Percentiles rank a stretch among this genome's conserved stretches.
Evolutionary conservation across 2,113 vertebrate genomes (phyloP).

Genomic region (Apus apus): DNA sequence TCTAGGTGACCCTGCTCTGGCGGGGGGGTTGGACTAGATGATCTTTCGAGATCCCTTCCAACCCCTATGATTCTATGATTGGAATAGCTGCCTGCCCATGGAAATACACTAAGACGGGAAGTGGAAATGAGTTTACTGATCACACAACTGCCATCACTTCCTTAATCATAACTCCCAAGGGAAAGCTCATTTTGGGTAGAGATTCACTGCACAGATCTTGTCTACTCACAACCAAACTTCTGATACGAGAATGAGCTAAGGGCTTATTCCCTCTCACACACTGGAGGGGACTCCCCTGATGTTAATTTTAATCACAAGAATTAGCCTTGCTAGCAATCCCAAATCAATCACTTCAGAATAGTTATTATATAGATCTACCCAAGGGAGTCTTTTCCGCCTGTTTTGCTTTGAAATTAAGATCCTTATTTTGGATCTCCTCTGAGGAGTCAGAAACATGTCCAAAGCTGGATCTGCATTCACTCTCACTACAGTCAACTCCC

Average conservation of each 20-base stretch:
- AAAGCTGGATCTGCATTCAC: not conserved
- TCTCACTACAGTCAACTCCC: not conserved
- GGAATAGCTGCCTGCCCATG: not conserved
- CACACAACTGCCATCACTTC: not conserved
- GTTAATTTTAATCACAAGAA: not conserved
- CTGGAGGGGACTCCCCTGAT: not conserved
- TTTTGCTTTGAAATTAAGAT: not conserved
- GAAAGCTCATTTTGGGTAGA: not conserved
- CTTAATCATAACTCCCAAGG: not conserved
- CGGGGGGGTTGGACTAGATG: too few relatives aligned
- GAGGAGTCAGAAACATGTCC: not conserved
- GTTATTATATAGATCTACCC: not conserved
- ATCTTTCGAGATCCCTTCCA: too few relatives aligned
- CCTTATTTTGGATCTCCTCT: not conserved
- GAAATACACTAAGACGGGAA: not conserved
- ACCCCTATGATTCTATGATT: too few relatives aligned
- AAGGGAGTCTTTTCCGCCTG: not conserved
- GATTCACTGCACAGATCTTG: not conserved
- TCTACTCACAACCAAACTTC: not conserved
- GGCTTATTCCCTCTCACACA: not conserved
- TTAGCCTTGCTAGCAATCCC: not conserved
- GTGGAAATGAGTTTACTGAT: conserved; percentile 26
- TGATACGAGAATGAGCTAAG: not conserved
- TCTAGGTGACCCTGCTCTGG: too few relatives aligned
- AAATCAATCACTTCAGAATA: not conserved